Percentiles rank a stretch among this genome's conserved stretches.
Conservation (phyloP, 2,888 invertebrate species). For the Eudemis profundana region DNA sequence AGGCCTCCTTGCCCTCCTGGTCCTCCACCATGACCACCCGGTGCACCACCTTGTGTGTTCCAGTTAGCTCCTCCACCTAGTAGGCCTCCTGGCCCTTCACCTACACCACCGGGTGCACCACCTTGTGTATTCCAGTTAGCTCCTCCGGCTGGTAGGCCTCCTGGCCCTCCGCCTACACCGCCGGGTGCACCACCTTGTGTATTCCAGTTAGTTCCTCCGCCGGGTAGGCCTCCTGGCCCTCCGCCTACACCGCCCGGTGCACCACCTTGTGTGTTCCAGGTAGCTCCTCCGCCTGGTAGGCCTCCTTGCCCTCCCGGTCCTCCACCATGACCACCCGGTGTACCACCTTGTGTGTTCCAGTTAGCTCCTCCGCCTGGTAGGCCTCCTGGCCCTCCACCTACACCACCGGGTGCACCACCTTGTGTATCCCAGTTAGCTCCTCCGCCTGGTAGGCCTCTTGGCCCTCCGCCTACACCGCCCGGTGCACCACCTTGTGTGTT, state of each 20-base stretch:
- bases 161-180: slow-evolving; percentile 44
- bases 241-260: slow-evolving; percentile 31
- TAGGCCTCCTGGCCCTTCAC: slow-evolving; percentile 32
- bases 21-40: slow-evolving; percentile 28
- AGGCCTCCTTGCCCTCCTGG: slow-evolving; percentile 22
- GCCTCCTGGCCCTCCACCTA: slow-evolving; percentile 1
- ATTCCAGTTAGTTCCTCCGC: not conserved
- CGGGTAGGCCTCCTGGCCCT: slow-evolving; percentile 4
- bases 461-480: slow-evolving; percentile 20
- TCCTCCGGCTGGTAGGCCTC: slow-evolving; percentile 45
- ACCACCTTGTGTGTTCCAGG: slow-evolving; percentile 12
- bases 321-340: slow-evolving; percentile 32
- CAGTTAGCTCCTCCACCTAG: slow-evolving; percentile 41
- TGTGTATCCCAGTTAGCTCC: not conserved
- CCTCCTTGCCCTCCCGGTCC: slow-evolving; percentile 29
- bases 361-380: slow-evolving; percentile 9
- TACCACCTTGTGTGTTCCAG: slow-evolving; percentile 10
- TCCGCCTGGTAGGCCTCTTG: not conserved
- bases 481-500: slow-evolving; percentile 12
- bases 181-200: slow-evolving; percentile 21
- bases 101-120: slow-evolving; percentile 35
- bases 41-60: slow-evolving; percentile 11
- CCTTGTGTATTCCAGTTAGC: slow-evolving; percentile 36
- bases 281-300: not conserved
- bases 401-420: not conserved